Percentiles rank a stretch among this genome's conserved stretches.
These are phyloP conservation scores for Proisotoma minuta DNA, from an alignment of 2,888 invertebrate species.

Conservation along the genomic window DNA sequence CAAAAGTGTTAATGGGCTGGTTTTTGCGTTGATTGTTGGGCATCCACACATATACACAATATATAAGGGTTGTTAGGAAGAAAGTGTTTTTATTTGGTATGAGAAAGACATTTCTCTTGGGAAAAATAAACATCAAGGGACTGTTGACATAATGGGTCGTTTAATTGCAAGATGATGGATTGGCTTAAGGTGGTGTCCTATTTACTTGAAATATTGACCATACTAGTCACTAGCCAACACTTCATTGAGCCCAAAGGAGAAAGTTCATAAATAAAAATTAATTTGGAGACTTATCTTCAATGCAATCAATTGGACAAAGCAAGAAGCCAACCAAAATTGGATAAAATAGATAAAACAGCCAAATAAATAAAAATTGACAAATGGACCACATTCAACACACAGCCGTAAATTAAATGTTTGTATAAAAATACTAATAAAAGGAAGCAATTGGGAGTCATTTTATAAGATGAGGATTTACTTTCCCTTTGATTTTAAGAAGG, in stretches of 20 bases:
- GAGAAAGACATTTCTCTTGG: neutral
- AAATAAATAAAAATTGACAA: too few relatives aligned
- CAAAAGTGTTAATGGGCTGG: neutral
- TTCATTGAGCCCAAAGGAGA: neutral
- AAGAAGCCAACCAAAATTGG: too few relatives aligned
- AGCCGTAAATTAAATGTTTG: too few relatives aligned
- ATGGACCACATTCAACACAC: too few relatives aligned
- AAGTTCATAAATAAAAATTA: neutral
- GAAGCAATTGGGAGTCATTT: too few relatives aligned
- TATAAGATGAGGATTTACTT: too few relatives aligned
- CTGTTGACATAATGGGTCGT: constrained; percentile 7
- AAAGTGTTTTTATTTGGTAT: neutral
- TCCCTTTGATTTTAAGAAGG: too few relatives aligned
- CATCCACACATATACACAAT: neutral
- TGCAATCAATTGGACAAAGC: too few relatives aligned
- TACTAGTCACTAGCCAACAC: neutral
- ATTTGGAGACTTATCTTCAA: too few relatives aligned
- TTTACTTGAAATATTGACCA: constrained; percentile 1
- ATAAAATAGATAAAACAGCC: too few relatives aligned
- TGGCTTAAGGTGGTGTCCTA: constrained; percentile 3
- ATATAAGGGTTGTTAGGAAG: neutral
- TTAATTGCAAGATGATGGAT: constrained; percentile 5
- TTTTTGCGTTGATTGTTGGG: too few relatives aligned
- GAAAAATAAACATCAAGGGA: constrained; percentile 1
- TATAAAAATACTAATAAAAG: too few relatives aligned